Conservation (phyloP, 2,888 invertebrate species). For the Lepidonotus clava region DNA sequence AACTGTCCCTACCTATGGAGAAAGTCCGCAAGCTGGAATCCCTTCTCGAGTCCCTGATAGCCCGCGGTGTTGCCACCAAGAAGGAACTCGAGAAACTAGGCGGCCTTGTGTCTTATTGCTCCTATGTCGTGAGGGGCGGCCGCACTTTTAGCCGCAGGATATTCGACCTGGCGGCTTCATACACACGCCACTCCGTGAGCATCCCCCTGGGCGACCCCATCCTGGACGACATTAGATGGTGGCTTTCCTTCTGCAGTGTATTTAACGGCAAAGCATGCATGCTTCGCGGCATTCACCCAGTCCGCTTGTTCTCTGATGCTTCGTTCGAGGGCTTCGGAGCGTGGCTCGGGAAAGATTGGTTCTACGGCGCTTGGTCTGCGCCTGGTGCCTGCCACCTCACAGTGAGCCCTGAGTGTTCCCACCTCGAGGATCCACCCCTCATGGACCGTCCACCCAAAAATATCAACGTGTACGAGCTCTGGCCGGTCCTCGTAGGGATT, state of each 20-base stretch:
- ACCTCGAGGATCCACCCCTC: too few species aligned
- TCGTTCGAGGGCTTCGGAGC: conserved; percentile 2
- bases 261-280: background rate
- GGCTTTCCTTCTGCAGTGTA: too few species aligned
- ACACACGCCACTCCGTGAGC: background rate
- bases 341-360: background rate
- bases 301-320: background rate
- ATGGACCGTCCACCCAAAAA: too few species aligned
- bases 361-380: background rate
- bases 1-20: background rate
- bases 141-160: background rate
- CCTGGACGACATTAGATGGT: background rate
- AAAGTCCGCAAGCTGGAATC: background rate
- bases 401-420: too few species aligned
- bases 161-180: background rate
- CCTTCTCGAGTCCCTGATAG: background rate
- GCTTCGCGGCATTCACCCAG: background rate
- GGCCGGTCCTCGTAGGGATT: too few species aligned
- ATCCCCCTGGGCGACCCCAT: background rate
- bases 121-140: background rate
- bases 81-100: background rate
- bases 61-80: too few species aligned
- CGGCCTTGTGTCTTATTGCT: background rate
- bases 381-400: too few species aligned
- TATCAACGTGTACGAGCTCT: too few species aligned